Evolutionary conservation across 2,797 vertebrate species (phyloP).

Genomic region (Spatula versicolor): DNA sequence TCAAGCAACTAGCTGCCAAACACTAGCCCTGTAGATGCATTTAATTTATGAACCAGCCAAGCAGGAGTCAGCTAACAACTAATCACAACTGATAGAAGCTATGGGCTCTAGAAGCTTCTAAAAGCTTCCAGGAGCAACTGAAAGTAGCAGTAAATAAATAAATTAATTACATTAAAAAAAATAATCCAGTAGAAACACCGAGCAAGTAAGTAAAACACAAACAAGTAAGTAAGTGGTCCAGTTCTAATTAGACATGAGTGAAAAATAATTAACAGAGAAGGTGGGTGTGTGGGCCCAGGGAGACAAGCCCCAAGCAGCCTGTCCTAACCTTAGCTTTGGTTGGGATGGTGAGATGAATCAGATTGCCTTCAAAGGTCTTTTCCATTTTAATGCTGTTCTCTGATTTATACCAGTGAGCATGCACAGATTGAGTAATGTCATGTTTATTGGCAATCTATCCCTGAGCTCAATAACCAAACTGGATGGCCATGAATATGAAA

Average conservation of each 20-base stretch:
- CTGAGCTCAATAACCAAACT: background rate
- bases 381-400: background rate
- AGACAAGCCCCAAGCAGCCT: background rate
- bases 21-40: fast-evolving
- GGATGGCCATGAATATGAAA: background rate
- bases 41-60: background rate
- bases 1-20: fast-evolving
- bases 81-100: background rate
- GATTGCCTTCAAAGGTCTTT: background rate
- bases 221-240: background rate
- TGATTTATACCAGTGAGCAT: fast-evolving
- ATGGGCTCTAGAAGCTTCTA: background rate
- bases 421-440: fast-evolving
- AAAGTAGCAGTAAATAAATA: too few species aligned
- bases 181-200: fast-evolving
- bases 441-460: fast-evolving
- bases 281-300: background rate
- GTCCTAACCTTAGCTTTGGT: background rate
- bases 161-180: too few species aligned
- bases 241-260: background rate
- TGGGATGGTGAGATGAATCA: fast-evolving
- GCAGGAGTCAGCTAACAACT: background rate
- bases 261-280: background rate
- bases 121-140: background rate
- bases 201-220: background rate